Evolutionary conservation across 2,888 invertebrate genomes (phyloP).

Genomic region (Theretra japonica): DNA sequence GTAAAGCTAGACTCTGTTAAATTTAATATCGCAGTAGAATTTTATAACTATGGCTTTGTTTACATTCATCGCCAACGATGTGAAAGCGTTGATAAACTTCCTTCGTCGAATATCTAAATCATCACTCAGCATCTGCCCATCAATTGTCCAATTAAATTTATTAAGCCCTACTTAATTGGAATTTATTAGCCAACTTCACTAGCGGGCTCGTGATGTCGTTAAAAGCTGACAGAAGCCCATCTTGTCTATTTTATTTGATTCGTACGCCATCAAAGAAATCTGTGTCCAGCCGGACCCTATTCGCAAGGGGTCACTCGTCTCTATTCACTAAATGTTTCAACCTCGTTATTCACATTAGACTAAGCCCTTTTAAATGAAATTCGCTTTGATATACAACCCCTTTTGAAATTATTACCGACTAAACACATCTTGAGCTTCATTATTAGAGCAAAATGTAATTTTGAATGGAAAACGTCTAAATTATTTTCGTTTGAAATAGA

Average conservation of each 20-base stretch:
- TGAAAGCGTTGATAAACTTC: no score
- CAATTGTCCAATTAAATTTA: constrained; percentile 26
- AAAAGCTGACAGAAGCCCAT: constrained; percentile 33
- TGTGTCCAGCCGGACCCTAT: constrained; percentile 60
- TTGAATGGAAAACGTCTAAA: constrained; percentile 23
- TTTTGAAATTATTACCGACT: constrained; percentile 62
- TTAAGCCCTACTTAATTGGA: constrained; percentile 22
- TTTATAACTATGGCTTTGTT: no score
- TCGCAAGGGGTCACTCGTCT: constrained; percentile 65
- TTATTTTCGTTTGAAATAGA: constrained; percentile 29
- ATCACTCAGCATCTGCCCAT: constrained; percentile 20
- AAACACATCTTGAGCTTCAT: constrained; percentile 42
- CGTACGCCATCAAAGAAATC: constrained; percentile 48
- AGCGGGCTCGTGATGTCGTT: constrained; percentile 14
- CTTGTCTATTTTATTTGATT: constrained; percentile 44
- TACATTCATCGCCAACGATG: no score
- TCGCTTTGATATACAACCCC: constrained; percentile 68
- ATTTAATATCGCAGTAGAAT: no score
- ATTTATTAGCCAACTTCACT: constrained; percentile 11
- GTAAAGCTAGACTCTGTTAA: no score
- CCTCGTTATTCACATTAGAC: constrained; percentile 76
- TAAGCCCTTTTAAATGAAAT: constrained; percentile 71
- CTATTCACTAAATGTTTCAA: constrained; percentile 75
- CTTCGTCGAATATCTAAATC: background rate
- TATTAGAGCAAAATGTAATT: constrained; percentile 15